These are phyloP conservation scores for Scaptomyza hsui DNA, from an alignment of 1,140 invertebrate species.

Conservation along the genomic window DNA sequence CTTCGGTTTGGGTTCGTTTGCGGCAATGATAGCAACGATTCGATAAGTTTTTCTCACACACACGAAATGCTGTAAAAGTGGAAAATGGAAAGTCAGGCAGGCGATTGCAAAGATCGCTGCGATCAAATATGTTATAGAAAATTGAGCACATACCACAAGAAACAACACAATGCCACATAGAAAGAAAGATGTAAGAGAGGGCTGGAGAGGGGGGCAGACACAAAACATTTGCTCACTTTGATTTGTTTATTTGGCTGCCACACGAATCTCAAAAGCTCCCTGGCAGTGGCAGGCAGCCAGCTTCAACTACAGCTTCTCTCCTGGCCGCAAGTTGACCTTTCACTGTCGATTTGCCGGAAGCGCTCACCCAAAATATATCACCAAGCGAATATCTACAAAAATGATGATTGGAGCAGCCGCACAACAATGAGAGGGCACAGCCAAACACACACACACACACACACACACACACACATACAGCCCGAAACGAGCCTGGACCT, in stretches of 20 bases:
- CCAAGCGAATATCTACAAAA: conserved; percentile 76
- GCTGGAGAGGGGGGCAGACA: not conserved
- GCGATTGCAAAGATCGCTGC: conserved; percentile 73
- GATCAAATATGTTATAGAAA: conserved; percentile 82
- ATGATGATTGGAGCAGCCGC: conserved; percentile 59
- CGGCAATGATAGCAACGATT: conserved; percentile 63
- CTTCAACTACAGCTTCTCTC: conserved; percentile 56
- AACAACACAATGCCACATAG: conserved; percentile 45
- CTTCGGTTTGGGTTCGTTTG: conserved; percentile 27
- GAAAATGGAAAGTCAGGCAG: conserved; percentile 78
- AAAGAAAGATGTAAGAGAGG: not conserved
- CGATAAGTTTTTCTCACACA: conserved; percentile 80
- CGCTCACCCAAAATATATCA: conserved; percentile 80
- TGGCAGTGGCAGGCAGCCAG: conserved; percentile 51
- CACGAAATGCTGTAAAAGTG: conserved; percentile 58
- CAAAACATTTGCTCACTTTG: conserved; percentile 74
- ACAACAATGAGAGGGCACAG: conserved; percentile 56
- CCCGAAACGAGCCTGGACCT: conserved; percentile 13
- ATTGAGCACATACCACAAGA: conserved; percentile 75
- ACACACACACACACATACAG: not conserved
- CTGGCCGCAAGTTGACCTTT: conserved; percentile 76
- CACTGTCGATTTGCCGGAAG: conserved; percentile 77
- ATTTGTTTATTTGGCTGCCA: conserved; percentile 78
- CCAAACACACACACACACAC: conserved; percentile 6
- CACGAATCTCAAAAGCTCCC: conserved; percentile 71